Conservation (phyloP, 2,797 vertebrate genomes). For the Pangasius larnaudii region DNA sequence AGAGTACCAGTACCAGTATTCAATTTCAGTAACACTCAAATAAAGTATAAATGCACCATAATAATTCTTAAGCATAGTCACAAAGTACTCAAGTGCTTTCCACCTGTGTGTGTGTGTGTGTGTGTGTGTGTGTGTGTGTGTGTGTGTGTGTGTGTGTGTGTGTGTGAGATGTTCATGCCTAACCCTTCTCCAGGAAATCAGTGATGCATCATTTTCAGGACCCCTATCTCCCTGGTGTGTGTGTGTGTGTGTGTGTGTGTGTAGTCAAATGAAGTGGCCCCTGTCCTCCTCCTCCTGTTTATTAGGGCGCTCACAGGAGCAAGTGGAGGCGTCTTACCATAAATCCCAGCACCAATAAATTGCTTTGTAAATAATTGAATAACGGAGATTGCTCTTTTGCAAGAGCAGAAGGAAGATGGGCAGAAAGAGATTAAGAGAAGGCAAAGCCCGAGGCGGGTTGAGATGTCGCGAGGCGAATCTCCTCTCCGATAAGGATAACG, state of each 20-base stretch:
- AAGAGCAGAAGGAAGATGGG: constrained; percentile 56
- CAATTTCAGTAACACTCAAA: background rate
- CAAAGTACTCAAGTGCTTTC: background rate
- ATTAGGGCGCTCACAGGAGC: constrained; percentile 51
- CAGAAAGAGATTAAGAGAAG: constrained; percentile 51
- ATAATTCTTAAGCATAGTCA: background rate
- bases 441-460: constrained; percentile 56
- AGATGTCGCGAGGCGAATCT: constrained; percentile 53
- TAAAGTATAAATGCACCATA: background rate
- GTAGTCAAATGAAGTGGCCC: constrained; percentile 28
- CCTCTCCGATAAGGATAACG: constrained; percentile 59
- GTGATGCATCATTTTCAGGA: background rate
- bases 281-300: constrained; percentile 45
- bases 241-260: constrained; percentile 28
- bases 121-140: background rate
- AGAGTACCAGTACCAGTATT: background rate
- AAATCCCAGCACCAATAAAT: constrained; percentile 66
- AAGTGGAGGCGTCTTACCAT: constrained; percentile 45
- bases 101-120: background rate
- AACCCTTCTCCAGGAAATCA: constrained; percentile 3
- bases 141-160: background rate
- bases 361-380: constrained; percentile 78
- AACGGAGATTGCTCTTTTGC: constrained; percentile 66
- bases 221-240: background rate
- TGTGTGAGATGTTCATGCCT: background rate